Conservation (phyloP, 2,888 invertebrate species). For the Prosopocoilus inquinatus region DNA sequence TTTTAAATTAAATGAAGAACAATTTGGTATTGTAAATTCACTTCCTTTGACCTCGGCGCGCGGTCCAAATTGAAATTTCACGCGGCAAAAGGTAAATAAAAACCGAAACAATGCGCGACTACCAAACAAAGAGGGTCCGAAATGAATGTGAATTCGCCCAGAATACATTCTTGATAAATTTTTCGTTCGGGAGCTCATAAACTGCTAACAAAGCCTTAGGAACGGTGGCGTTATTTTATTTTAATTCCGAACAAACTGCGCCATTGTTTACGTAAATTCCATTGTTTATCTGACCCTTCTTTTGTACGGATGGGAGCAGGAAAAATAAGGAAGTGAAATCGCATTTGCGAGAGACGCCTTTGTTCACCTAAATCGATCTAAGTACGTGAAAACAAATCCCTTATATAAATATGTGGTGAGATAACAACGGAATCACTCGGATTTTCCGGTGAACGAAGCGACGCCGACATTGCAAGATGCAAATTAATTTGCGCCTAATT, state of each 20-base stretch:
- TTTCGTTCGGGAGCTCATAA: neutral
- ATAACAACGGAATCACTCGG: neutral
- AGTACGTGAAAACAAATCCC: neutral
- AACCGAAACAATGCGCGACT: too few species aligned
- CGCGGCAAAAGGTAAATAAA: too few species aligned
- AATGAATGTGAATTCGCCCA: neutral
- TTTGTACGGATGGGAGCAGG: neutral
- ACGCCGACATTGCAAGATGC: too few species aligned
- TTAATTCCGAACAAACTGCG: neutral
- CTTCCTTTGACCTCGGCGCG: too few species aligned
- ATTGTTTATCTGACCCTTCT: slow-evolving; percentile 3
- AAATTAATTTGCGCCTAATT: too few species aligned
- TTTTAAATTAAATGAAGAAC: too few species aligned
- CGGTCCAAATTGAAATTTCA: too few species aligned
- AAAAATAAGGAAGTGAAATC: neutral
- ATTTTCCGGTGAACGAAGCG: too few species aligned
- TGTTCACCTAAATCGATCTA: neutral
- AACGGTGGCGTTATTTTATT: neutral
- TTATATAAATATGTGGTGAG: neutral
- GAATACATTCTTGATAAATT: neutral
- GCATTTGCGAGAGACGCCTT: neutral
- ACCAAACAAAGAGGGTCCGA: neutral
- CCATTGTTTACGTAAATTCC: neutral
- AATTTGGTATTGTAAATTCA: too few species aligned
- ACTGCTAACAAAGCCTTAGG: neutral